Base-by-base conservation (phyloP, 2,888 invertebrate genomes). In the Leucophenga maculata region DNA sequence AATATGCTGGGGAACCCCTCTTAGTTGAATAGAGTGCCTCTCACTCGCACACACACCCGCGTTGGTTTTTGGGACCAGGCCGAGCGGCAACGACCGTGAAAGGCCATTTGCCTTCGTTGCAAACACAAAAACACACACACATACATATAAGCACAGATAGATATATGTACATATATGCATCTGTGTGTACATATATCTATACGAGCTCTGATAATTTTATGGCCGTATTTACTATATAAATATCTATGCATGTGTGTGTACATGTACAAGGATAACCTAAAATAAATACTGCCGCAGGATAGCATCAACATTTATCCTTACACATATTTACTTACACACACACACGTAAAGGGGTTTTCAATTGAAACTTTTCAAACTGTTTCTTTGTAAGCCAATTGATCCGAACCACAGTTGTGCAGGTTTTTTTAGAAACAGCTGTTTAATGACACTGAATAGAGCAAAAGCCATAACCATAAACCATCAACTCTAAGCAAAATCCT, bases 51-150 rank as follows among this genome's bases (percentile, higher is more conserved):
- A 46, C n/a, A 39, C n/a, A 31, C 18, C 20, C 18, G 22, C 20
- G 20, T 20, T 73, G 74, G 70, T 77, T 74, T 73, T 62, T 70
- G 73, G 67, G 69, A 71, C 71, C 72, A 72, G 67, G 64, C 72
- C 68, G 69, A 68, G 77, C 82, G 76, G 77, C 78, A 79, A 80
- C 83, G 83, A 78, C 83, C 82, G 79, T 84, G 84, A 84, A 84
- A 84, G 83, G 84, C 83, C 81, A 82, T 82, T 84, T 84, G 84
- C 84, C 81, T 79, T 76, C 74, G 46, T 44, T 20, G 39, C 39
- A 39, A 39, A 39, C 1, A 39, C 39, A 39, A 8, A 39, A 39
- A 39, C 11, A 39, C 60, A 44, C 64, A 22, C n/a, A 57, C n/a
- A 16, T 16, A n/a, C 11, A 16, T 6, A 16, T 9, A 52, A 9